These are phyloP conservation scores for Bovichtus variegatus DNA, from an alignment of 2,797 vertebrate genomes.

Conservation along the genomic window DNA sequence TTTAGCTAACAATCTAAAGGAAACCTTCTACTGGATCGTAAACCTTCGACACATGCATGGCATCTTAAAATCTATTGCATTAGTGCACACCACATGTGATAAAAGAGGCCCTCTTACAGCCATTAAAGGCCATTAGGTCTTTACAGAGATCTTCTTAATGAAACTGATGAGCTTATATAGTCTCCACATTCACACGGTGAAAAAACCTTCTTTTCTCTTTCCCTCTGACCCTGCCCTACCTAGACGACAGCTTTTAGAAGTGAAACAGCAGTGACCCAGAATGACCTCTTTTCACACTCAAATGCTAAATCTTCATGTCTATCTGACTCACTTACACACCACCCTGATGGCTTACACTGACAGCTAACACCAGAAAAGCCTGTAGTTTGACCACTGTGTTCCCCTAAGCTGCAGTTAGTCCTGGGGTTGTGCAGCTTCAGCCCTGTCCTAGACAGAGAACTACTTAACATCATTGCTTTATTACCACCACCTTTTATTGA, in stretches of 20 bases:
- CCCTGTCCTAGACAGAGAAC: not conserved
- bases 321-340: conserved; percentile 25
- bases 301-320: conserved; percentile 51
- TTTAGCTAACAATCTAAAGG: not conserved
- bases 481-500: not conserved
- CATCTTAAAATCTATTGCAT: not conserved
- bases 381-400: conserved; percentile 25
- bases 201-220: conserved; percentile 42
- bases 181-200: conserved; percentile 58
- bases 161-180: conserved; percentile 49
- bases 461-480: not conserved
- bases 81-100: conserved; percentile 4
- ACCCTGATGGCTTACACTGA: conserved; percentile 30
- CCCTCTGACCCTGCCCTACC: conserved; percentile 26
- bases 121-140: conserved; percentile 19
- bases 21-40: not conserved
- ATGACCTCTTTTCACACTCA: conserved; percentile 74
- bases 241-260: conserved; percentile 48
- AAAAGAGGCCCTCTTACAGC: not conserved
- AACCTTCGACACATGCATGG: no score
- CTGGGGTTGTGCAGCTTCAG: conserved; percentile 8
- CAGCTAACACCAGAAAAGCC: conserved; percentile 48
- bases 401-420: conserved; percentile 17
- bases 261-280: conserved; percentile 70
- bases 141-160: conserved; percentile 50